These are phyloP conservation scores for Rutpela maculata DNA, from an alignment of 2,888 invertebrate species.

Conservation along the genomic window DNA sequence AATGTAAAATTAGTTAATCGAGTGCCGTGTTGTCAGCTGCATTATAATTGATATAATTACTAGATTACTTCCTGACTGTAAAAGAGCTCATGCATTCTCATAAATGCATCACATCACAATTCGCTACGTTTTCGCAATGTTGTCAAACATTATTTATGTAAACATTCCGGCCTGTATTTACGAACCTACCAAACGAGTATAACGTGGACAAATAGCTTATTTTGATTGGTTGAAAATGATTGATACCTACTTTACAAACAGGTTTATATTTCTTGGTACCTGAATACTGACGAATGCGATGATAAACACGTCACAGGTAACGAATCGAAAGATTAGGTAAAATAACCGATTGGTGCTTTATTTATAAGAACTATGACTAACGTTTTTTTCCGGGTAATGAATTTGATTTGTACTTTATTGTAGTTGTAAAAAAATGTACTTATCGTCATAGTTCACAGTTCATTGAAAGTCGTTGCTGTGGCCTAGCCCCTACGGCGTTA, in stretches of 20 bases:
- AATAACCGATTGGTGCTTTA: neutral
- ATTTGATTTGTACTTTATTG: neutral
- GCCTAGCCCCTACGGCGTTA: too few relatives aligned
- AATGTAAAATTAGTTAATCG: too few relatives aligned
- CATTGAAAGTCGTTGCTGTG: too few relatives aligned
- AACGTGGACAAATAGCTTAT: neutral
- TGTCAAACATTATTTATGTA: too few relatives aligned
- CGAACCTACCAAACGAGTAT: neutral
- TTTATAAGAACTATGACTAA: neutral
- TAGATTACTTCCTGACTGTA: too few relatives aligned
- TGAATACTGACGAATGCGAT: neutral
- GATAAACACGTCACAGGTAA: neutral
- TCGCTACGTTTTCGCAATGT: too few relatives aligned
- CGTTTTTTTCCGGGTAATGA: neutral
- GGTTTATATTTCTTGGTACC: neutral
- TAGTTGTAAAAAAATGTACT: neutral
- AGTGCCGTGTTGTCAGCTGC: too few relatives aligned
- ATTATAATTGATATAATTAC: too few relatives aligned
- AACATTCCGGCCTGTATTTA: conserved; percentile 26
- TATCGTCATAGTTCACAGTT: neutral
- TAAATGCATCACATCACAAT: too few relatives aligned
- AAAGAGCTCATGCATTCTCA: too few relatives aligned
- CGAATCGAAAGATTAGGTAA: neutral
- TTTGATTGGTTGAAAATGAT: neutral
- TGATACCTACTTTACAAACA: neutral